Evolutionary conservation across 1,140 invertebrate genomes (phyloP), one percentile per base, ranked within the genome.

Genomic region (Drosophila prosaltans): DNA sequence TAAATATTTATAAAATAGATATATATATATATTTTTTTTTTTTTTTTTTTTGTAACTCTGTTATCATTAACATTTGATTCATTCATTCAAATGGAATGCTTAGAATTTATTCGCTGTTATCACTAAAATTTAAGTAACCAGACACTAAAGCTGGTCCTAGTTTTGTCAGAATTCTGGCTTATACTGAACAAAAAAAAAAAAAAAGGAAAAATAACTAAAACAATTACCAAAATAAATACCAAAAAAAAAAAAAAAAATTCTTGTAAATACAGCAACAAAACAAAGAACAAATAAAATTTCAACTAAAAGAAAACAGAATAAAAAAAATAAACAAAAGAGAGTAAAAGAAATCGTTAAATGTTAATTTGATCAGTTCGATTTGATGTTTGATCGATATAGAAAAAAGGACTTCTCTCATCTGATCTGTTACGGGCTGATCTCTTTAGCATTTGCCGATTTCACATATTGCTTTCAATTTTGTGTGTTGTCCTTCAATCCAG

Each of bases 101-200:
- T 40, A 59, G 60, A 68, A 55, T 73, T 66, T 65, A 73, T 82
- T 67, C 45, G 57, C 67, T 64, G 72, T 82, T 81, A 78, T 81
- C 74, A 78, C 66, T 81, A 82, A 82, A 74, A 51, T 74, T 81
- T 81, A 82, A 82, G 74, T 65, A 78, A 75, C 39, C 66, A 65
- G 60, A 61, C 39, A 21, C 30, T 32, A 9, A 21, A 32, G 16
- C 55, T 36, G 55, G 55, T 24, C 45, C 55, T 36, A 58, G 30
- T 21, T 21, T 59, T 36, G 32, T 36, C 32, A 36, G 32, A 36
- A 36, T 36, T 36, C 32, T 36, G 32, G 32, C 32, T 36, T 36
- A 36, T 36, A 7, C 60, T 41, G 16, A 21, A 43, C 36, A 39
- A 28, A 66, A 54, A 68, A 59, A 58, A 75, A 36, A 74, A 54